Conservation (phyloP, 2,113 vertebrate genomes). For the Morone saxatilis region DNA sequence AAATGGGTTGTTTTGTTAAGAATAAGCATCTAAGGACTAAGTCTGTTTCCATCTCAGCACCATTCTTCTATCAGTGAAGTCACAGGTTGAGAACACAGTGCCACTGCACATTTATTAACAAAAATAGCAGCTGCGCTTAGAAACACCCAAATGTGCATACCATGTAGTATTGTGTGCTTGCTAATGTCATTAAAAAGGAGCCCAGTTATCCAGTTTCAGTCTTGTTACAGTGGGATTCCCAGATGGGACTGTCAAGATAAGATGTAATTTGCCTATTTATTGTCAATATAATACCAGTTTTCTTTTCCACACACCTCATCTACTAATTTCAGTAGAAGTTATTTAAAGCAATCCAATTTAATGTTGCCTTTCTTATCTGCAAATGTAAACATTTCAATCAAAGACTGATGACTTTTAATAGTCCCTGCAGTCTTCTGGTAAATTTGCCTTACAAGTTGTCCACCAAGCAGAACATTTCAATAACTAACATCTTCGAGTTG, state of each 20-base stretch:
- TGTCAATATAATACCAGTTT: neutral
- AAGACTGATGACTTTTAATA: conserved; percentile 26
- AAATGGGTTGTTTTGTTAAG: conserved; percentile 8
- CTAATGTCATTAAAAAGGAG: neutral
- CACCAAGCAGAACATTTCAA: conserved; percentile 54
- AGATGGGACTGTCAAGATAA: neutral
- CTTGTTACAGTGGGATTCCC: neutral
- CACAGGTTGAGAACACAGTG: conserved; percentile 8
- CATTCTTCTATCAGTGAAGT: neutral
- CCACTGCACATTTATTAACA: neutral
- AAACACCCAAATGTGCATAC: neutral
- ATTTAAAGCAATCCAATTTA: neutral
- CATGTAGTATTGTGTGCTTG: neutral
- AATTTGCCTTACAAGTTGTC: conserved; percentile 38
- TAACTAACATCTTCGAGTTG: conserved; percentile 33
- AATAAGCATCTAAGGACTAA: conserved; percentile 12
- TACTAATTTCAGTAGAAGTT: neutral
- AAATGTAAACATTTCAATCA: neutral
- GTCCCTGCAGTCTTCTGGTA: conserved; percentile 27
- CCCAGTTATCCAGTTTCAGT: neutral
- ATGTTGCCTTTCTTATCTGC: neutral
- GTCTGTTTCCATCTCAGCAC: conserved; percentile 8
- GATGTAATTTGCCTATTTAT: neutral
- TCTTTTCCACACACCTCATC: neutral
- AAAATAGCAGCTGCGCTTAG: neutral